These are phyloP conservation scores for Psittacara wagleri DNA, from an alignment of 2,113 vertebrate genomes.

Conservation along the genomic window DNA sequence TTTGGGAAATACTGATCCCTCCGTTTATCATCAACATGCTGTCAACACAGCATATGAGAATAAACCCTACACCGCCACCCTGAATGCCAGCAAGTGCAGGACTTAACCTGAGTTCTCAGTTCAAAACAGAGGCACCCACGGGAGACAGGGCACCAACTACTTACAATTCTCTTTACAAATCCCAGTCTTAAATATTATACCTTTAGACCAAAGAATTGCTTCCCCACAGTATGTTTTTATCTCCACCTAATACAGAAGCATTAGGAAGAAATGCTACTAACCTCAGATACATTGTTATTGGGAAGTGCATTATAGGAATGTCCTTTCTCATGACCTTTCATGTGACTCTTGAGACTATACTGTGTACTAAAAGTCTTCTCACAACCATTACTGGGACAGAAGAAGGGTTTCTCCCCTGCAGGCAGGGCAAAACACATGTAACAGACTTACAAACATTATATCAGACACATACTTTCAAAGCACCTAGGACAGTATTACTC, in stretches of 20 bases:
- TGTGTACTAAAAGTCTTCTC: constrained; percentile 98
- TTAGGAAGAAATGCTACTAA: constrained; percentile 59
- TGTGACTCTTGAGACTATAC: constrained; percentile 96
- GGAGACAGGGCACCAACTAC: neutral
- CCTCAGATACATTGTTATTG: constrained; percentile 86
- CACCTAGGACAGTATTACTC: neutral
- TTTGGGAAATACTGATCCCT: neutral
- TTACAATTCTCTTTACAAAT: neutral
- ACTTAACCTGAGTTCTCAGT: fast-evolving
- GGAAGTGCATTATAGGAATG: constrained; percentile 81
- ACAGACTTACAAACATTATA: neutral
- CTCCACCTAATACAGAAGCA: neutral
- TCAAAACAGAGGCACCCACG: neutral
- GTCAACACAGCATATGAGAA: neutral
- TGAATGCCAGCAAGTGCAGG: neutral
- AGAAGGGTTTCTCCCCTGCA: constrained; percentile 94
- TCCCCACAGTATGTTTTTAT: neutral
- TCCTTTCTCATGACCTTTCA: constrained; percentile 94
- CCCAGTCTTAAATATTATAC: neutral
- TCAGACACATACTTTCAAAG: neutral
- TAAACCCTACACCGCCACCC: neutral
- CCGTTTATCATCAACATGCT: neutral
- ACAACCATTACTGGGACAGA: constrained; percentile 94
- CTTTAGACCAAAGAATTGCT: neutral
- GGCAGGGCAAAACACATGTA: neutral